Percentiles rank a stretch among this genome's conserved stretches.
phyloP scores from a whole-genome alignment of 2,888 invertebrate genomes.

The Onthophagus sagittarius region DNA sequence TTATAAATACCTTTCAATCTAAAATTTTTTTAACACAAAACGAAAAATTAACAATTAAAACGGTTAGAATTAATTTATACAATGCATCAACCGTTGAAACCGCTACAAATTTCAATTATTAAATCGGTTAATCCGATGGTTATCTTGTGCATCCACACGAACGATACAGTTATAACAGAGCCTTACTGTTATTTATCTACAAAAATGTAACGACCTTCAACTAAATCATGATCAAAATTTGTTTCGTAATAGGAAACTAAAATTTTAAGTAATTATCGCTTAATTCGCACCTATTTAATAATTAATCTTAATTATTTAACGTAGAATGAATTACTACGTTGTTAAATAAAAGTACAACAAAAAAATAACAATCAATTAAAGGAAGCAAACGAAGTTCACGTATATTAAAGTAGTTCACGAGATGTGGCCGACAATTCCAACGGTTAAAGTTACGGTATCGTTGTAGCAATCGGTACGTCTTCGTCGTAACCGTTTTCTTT shows the following conservation, averaged over 20 bases:
- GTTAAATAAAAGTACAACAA: no score
- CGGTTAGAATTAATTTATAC: no score
- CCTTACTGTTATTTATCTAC: not conserved
- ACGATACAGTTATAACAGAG: not conserved
- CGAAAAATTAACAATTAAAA: no score
- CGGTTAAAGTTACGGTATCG: not conserved
- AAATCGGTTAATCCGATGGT: not conserved
- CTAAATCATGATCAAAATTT: not conserved
- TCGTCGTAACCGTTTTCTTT: not conserved
- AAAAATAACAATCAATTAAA: not conserved
- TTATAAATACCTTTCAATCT: no score
- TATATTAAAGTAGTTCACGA: not conserved
- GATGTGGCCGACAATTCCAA: not conserved
- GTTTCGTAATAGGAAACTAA: not conserved
- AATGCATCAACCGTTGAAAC: not conserved
- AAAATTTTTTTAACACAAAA: no score
- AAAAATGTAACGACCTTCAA: not conserved
- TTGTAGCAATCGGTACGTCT: not conserved
- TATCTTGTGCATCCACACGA: not conserved
- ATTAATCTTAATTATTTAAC: not conserved
- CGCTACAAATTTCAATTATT: not conserved
- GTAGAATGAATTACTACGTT: not conserved
- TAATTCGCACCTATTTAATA: no score
- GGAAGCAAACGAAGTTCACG: not conserved
- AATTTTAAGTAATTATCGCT: not conserved